phyloP scores from a whole-genome alignment of 2,888 invertebrate species.

The Synergus itoensis region DNA sequence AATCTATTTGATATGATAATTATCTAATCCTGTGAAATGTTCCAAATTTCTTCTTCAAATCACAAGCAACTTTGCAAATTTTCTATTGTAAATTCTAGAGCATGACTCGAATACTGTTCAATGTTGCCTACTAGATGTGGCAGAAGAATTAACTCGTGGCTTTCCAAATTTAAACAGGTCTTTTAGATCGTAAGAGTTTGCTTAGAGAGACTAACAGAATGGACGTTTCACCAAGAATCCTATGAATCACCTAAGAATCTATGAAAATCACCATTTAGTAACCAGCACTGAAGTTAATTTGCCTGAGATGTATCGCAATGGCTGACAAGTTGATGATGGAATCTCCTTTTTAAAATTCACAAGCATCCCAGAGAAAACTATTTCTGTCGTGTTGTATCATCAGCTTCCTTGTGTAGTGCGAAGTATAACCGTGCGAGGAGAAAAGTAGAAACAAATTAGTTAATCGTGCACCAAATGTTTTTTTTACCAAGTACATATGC shows the following conservation, averaged over 20 bases:
- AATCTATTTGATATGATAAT: not conserved
- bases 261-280: conserved; percentile 11
- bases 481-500: not conserved
- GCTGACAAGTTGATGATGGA: not conserved
- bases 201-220: conserved; percentile 37
- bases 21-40: not conserved
- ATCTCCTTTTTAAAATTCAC: not conserved
- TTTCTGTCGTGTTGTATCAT: conserved; percentile 18
- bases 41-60: not conserved
- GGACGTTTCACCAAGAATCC: not conserved
- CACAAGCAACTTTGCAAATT: not conserved
- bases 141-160: conserved; percentile 29
- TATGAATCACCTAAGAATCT: not conserved
- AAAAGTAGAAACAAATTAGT: not conserved
- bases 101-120: conserved; percentile 6
- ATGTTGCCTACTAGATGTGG: conserved; percentile 30
- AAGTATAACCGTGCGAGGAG: conserved; percentile 4
- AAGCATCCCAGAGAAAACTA: not conserved
- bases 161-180: conserved; percentile 18
- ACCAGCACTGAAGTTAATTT: conserved; percentile 33
- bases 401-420: conserved; percentile 39
- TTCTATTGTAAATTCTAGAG: conserved; percentile 31
- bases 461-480: conserved; percentile 15
- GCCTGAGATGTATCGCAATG: conserved; percentile 30
- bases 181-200: conserved; percentile 31